phyloP scores from a whole-genome alignment of 2,888 invertebrate species.

The Himalopsyche kuldschensis region DNA sequence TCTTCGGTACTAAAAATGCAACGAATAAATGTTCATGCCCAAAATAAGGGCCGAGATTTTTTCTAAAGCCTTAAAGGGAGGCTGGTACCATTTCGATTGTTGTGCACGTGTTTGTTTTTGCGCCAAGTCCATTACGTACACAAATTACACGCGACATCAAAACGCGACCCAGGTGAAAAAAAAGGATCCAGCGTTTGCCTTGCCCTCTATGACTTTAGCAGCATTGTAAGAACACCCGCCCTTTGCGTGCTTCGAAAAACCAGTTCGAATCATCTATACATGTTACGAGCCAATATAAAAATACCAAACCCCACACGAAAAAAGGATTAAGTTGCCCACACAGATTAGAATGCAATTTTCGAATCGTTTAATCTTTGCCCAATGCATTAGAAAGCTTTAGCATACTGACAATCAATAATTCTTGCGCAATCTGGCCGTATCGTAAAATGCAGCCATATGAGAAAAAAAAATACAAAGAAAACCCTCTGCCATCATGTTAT shows the following conservation, averaged over 20 bases:
- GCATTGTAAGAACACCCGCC: conserved; percentile 23
- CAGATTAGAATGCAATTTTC: neutral
- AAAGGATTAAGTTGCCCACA: neutral
- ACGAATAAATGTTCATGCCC: neutral
- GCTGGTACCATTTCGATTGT: neutral
- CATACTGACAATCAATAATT: too few relatives aligned
- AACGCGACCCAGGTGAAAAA: conserved; percentile 10
- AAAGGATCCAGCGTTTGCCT: conserved; percentile 31
- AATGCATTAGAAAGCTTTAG: too few relatives aligned
- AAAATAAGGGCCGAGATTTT: neutral
- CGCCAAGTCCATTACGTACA: conserved; percentile 11
- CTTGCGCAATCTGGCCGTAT: too few relatives aligned
- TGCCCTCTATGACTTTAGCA: conserved; percentile 40
- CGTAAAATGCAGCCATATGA: too few relatives aligned
- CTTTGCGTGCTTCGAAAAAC: conserved; percentile 26
- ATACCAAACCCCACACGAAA: neutral
- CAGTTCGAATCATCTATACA: conserved; percentile 20
- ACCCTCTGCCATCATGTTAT: too few relatives aligned
- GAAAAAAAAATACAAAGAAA: too few relatives aligned
- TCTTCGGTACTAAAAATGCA: too few relatives aligned
- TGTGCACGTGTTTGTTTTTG: neutral
- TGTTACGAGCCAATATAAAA: neutral
- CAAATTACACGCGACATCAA: conserved; percentile 25
- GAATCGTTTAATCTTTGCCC: neutral
- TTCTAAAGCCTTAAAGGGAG: neutral